Conservation (phyloP, 1,140 invertebrate species). For the Ostrea denselamellosa region DNA sequence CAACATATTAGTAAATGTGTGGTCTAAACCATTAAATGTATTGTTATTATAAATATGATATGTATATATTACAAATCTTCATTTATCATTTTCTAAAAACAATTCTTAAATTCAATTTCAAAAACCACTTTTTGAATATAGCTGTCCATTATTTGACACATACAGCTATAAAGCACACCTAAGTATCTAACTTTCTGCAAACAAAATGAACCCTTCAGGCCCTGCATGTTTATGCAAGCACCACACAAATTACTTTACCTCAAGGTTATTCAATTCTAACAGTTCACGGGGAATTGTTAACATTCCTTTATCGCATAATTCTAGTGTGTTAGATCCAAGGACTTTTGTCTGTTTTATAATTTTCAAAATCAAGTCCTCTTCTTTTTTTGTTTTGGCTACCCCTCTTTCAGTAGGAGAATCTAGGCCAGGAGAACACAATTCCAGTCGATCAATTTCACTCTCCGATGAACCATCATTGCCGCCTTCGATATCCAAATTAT, state of each 20-base stretch:
- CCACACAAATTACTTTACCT: conserved; percentile 60
- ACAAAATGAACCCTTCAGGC: background rate
- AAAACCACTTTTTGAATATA: no score
- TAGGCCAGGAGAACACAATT: conserved; percentile 51
- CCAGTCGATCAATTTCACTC: conserved; percentile 65
- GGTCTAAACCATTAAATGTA: no score
- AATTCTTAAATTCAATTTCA: no score
- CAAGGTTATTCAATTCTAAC: conserved; percentile 70
- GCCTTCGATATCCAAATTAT: conserved; percentile 52
- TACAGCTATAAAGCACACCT: background rate
- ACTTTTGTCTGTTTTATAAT: conserved; percentile 67
- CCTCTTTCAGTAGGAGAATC: conserved; percentile 70
- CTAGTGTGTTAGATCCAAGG: conserved; percentile 68
- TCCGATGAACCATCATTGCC: conserved; percentile 57
- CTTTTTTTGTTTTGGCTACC: conserved; percentile 65
- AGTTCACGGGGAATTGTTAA: conserved; percentile 72
- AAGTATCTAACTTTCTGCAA: background rate
- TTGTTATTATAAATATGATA: no score
- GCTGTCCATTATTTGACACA: background rate
- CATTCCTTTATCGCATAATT: conserved; percentile 71
- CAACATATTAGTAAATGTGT: no score
- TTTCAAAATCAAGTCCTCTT: conserved; percentile 66
- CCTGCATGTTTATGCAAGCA: conserved; percentile 17
- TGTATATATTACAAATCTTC: no score
- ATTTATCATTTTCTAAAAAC: no score